Evolutionary conservation across 2,113 vertebrate species (phyloP), one percentile per base, ranked within the genome.

Genomic region (Sebastes fasciatus): DNA sequence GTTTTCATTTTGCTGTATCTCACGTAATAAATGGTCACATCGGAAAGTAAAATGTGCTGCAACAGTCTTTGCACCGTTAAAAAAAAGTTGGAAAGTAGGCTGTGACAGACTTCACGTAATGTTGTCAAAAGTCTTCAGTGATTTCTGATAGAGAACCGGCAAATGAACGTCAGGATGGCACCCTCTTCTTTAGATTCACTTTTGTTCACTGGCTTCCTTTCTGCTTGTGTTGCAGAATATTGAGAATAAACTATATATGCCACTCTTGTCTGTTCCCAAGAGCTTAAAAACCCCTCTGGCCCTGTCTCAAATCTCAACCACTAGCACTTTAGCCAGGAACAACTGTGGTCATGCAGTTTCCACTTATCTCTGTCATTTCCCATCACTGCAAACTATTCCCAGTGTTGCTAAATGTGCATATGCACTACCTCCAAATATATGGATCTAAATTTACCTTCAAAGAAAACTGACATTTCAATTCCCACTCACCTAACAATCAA

Each of bases 181-280:
- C n/a, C 23, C 8, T 55, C 52, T 48, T 4, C 26, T 43, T 19
- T 1, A 46, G 10, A n/a, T 65, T 74, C 3, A 54, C 52, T 10
- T 51, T 63, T 54, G 42, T 51, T 69, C 40, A 8, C 64, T 48
- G 51, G 19, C n/a, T 82, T 40, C 46, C 40, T 74, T 79, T 79
- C 19, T 82, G 66, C 66, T 73, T 60, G 62, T 74, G 76, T 75
- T 74, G 66, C 66, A 82, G 49, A 82, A 78, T 69, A 26, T 49
- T 19, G n/a, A 45, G 23, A 63, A 40, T 49, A 77, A 73, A 57
- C 17, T 67, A 23, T 48, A 72, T 80, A 54, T 58, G 72, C 63
- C 77, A 73, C 48, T 55, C 23, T 71, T 55, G 40, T 80, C 52
- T 48, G 5, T 60, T 63, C 84, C 77, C 58, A 66, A 14, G 45